phyloP scores from a whole-genome alignment of 1,140 invertebrate genomes.

The Achatina immaculata region DNA sequence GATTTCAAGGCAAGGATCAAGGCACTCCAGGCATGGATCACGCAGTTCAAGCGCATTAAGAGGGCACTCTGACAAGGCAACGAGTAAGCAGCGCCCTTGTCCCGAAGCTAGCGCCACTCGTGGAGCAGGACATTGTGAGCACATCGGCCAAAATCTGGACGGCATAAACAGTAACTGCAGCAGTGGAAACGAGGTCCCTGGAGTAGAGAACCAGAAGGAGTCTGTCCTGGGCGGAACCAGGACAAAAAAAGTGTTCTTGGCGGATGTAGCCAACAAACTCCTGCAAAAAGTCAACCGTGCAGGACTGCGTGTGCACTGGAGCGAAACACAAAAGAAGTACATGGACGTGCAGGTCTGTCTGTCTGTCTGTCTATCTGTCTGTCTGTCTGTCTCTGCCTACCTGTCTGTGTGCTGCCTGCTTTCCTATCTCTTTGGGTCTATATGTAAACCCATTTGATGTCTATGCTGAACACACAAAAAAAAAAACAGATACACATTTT shows the following conservation, averaged over 20 bases:
- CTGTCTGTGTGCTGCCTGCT: no score
- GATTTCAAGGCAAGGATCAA: neutral
- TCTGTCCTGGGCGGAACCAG: neutral
- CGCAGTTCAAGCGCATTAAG: neutral
- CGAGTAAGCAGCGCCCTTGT: neutral
- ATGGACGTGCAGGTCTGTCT: neutral
- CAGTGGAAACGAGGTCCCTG: neutral
- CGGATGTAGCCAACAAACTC: conserved; percentile 1
- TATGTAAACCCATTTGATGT: no score
- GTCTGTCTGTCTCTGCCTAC: no score
- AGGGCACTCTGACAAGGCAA: neutral
- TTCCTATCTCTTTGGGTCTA: no score
- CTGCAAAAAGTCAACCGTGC: neutral
- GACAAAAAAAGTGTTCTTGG: neutral
- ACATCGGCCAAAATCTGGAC: neutral
- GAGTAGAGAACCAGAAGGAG: neutral
- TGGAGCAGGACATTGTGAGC: neutral
- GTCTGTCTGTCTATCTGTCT: no score
- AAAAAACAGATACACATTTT: no score
- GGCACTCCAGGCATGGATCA: neutral
- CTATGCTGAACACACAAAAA: no score
- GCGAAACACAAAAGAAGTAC: neutral
- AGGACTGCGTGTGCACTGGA: neutral
- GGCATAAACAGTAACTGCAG: neutral
- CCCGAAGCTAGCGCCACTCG: neutral